Conservation (phyloP, 1,140 invertebrate species). For the Ephestia elutella region DNA sequence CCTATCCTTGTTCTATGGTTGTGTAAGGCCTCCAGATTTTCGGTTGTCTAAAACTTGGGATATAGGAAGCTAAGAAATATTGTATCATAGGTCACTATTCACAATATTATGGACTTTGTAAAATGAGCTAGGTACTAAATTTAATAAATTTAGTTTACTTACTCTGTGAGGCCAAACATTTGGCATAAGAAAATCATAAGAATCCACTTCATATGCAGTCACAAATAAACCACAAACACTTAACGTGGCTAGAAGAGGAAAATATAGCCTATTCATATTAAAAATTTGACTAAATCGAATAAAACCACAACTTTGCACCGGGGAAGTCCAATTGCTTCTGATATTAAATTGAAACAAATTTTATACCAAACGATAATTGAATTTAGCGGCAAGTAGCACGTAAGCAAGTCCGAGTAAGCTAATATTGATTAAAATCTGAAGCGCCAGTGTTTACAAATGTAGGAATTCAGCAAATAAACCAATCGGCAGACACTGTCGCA, state of each 20-base stretch:
- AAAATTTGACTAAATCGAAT: conserved; percentile 18
- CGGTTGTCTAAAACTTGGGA: too few species aligned
- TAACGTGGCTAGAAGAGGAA: conserved; percentile 28
- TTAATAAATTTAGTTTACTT: conserved; percentile 21
- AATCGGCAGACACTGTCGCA: not conserved
- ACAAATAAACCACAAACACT: conserved; percentile 24
- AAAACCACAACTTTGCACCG: not conserved
- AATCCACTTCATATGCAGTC: conserved; percentile 46
- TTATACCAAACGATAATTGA: not conserved
- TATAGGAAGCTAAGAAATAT: too few species aligned
- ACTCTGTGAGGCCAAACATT: conserved; percentile 60
- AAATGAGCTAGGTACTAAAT: too few species aligned
- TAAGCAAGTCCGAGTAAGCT: not conserved
- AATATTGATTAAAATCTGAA: conserved; percentile 21
- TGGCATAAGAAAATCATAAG: conserved; percentile 63
- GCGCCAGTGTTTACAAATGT: conserved; percentile 51
- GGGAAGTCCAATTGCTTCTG: not conserved
- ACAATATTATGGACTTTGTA: too few species aligned
- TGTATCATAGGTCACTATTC: too few species aligned
- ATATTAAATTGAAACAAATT: not conserved
- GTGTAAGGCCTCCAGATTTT: too few species aligned
- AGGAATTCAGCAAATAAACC: conserved; percentile 30
- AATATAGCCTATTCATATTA: conserved; percentile 29
- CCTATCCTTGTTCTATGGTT: too few species aligned
- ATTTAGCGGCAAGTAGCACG: conserved; percentile 7